Evolutionary conservation across 2,113 vertebrate genomes (phyloP), one percentile per base, ranked within the genome.

Genomic region (Pipa parva): DNA sequence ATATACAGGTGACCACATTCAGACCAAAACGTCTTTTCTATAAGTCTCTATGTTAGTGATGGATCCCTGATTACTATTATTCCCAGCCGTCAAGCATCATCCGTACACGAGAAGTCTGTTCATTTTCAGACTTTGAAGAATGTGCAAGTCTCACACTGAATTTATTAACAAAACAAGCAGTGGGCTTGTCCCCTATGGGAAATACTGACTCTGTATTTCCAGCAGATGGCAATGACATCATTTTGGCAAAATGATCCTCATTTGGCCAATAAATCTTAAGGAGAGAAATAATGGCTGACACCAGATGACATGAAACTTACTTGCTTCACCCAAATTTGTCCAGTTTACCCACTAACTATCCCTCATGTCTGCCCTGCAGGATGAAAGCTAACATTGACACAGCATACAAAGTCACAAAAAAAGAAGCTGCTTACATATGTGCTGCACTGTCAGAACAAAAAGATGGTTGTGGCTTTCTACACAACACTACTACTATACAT

Each of bases 141-240:
- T 42, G 17, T 42, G 37, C 1, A 2, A 10, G 37, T 10, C 39
- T 42, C 39, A 4, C n/a, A 13, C 17, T 42, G n/a, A 42, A 15
- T n/a, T 17, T 24, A 7, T 22, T 2, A 8, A 15, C 46, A 49
- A 25, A 57, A 22, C 28, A 15, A 48, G 39, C 45, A 17, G 59
- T 59, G n/a, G 63, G 42, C 50, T 49, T 58, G 28, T 42, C 52
- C 17, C 5, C n/a, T 15, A 36, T 25, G 10, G 24, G 29, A 37
- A 60, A 59, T 28, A 68, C 59, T 49, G 33, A 37, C 46, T 59
- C 58, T 2, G 55, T 51, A 15, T 51, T 31, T 42, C 56, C 56
- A 51, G 22, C 20, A 63, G 60, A 50, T 17, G 18, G 56, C 31
- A 13, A 58, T 63, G 60, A 50, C 60, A 63, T 63, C 60, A 63